Percentiles rank a stretch among this genome's conserved stretches.
phyloP scores from a whole-genome alignment of 2,888 invertebrate genomes.

The Trichogramma evanescens region DNA sequence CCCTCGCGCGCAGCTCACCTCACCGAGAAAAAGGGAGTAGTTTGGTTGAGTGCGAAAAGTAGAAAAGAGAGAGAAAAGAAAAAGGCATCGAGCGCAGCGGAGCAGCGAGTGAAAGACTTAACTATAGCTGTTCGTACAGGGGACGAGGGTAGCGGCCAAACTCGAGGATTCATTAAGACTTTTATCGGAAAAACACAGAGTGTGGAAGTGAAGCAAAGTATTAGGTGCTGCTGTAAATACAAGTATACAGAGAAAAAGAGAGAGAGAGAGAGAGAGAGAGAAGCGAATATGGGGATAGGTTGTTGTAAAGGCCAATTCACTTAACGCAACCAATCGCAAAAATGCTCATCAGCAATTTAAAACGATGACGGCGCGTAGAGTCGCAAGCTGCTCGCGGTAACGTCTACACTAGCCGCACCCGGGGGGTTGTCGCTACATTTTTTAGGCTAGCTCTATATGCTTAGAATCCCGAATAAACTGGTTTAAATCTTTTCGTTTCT shows the following conservation, averaged over 20 bases:
- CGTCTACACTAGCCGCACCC: background rate
- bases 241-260: background rate
- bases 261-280: background rate
- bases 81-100: background rate
- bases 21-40: too few species aligned
- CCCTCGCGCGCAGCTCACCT: too few species aligned
- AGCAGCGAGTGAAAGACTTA: too few species aligned
- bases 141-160: background rate
- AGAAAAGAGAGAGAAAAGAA: background rate
- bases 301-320: constrained; percentile 45
- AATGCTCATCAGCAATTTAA: constrained; percentile 48
- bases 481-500: too few species aligned
- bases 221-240: too few species aligned
- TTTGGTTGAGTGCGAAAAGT: background rate
- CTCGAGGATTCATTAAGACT: constrained; percentile 29
- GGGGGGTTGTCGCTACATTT: too few species aligned
- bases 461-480: too few species aligned
- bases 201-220: constrained; percentile 13
- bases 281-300: constrained; percentile 25
- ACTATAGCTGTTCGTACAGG: background rate
- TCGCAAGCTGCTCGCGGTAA: constrained; percentile 3
- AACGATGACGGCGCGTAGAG: constrained; percentile 27
- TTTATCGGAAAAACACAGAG: constrained; percentile 45
- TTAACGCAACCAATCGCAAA: constrained; percentile 47
- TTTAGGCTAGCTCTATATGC: too few species aligned